Conservation (phyloP, 2,888 invertebrate species). For the Gandaritis pyraliata region DNA sequence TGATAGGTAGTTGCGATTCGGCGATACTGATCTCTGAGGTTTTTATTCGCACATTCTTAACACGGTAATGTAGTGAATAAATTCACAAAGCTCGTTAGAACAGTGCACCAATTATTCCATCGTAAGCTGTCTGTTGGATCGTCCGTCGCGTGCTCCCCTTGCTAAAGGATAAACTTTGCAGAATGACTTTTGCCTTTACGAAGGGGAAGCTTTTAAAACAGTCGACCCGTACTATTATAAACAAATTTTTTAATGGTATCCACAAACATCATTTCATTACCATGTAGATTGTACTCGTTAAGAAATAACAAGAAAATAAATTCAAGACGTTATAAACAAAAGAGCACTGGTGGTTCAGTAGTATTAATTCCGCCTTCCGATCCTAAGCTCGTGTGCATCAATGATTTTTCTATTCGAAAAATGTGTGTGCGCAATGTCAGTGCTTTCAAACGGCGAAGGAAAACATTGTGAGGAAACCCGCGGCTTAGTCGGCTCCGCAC, state of each 20-base stretch:
- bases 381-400: too few relatives aligned
- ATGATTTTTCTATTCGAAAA: too few relatives aligned
- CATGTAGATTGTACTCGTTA: too few relatives aligned
- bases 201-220: conserved; percentile 12
- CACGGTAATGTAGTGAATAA: background rate
- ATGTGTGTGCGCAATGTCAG: too few relatives aligned
- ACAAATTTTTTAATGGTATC: conserved; percentile 2
- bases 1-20: background rate
- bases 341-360: too few relatives aligned
- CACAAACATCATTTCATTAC: too few relatives aligned
- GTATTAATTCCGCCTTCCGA: too few relatives aligned
- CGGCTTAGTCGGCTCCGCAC: too few relatives aligned
- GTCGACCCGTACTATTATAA: conserved; percentile 4
- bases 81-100: conserved; percentile 1
- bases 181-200: conserved; percentile 28
- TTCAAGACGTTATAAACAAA: too few relatives aligned
- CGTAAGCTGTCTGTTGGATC: conserved; percentile 17
- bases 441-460: too few relatives aligned
- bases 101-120: conserved; percentile 11
- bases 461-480: too few relatives aligned
- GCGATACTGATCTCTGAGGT: background rate
- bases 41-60: background rate
- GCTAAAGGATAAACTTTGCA: conserved; percentile 16
- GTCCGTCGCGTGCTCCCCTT: conserved; percentile 24
- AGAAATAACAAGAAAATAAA: too few relatives aligned